Conservation (phyloP, 2,113 vertebrate species). For the Todiramphus chloris region DNA sequence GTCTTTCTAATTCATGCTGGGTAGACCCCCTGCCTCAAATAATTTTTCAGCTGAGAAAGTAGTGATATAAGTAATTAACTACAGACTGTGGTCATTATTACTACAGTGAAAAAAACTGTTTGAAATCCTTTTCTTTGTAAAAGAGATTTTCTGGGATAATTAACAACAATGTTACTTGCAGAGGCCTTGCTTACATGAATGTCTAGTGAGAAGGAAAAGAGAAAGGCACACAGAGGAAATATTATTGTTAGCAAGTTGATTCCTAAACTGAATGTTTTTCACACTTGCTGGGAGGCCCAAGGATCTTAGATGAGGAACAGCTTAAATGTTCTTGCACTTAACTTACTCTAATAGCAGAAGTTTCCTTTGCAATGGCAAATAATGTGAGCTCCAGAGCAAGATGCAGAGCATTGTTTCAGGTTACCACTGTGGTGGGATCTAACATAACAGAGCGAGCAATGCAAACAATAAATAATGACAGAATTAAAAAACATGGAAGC, state of each 20-base stretch:
- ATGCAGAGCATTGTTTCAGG: not conserved
- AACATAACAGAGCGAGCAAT: not conserved
- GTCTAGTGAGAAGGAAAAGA: not conserved
- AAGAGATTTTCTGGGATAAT: not conserved
- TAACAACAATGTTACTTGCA: not conserved
- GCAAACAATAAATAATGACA: conserved; percentile 51
- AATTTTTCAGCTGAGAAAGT: not conserved
- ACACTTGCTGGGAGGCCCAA: not conserved
- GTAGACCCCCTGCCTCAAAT: not conserved
- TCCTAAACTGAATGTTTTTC: not conserved
- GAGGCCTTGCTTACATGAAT: not conserved
- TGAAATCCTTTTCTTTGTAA: not conserved
- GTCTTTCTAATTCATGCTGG: not conserved
- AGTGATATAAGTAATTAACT: not conserved
- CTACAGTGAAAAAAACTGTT: not conserved
- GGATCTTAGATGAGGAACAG: not conserved
- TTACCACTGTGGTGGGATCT: not conserved
- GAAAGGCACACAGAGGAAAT: not conserved
- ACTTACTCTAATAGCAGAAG: not conserved
- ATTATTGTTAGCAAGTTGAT: not conserved
- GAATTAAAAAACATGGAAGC: conserved; percentile 40
- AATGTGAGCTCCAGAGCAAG: not conserved
- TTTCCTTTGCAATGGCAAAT: not conserved
- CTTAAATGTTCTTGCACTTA: not conserved
- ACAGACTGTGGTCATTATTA: not conserved